Evolutionary conservation across 2,888 invertebrate species (phyloP), one percentile per base, ranked within the genome.

Genomic region (Rosalia funebris): DNA sequence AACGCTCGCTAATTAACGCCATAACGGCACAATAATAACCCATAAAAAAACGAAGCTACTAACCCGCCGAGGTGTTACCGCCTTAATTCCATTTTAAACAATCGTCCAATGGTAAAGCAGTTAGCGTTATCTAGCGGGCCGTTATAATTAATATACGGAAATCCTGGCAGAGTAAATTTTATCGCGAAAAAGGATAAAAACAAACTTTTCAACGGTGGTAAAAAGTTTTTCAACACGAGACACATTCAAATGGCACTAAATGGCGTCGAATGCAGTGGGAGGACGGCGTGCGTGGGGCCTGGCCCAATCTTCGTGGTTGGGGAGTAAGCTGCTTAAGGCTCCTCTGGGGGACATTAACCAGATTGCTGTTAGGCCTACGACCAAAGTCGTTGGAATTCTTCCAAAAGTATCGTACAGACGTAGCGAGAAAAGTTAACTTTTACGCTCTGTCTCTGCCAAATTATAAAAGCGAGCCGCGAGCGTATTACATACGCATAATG

Each of bases 321-420:
- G 72, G 71, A 71, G 74, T 78, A 78, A 79, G 77, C 77, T 75
- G 76, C 77, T 77, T 77, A 78, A 73, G 73, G 75, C 75, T 71
- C 78, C 77, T 65, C 62, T 64, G 78, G 79, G 79, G 77, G 70
- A 77, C 77, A 77, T 79, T 78, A 79, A 75, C 77, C 77, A 79
- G 79, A 79, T 79, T 79, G 79, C 77, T 60, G 41, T 59, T 52
- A 62, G 60, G 53, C 57, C 50, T 60, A 17, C 52, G 32, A 42
- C 31, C 52, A 16, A 41, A 44, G 32, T 42, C 17, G 4, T 32
- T 32, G 20, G 15, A 25, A 20, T 41, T 31, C 16, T 25, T 34
- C 34, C 2, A 14, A 4, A 20, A 39, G 50, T 10, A 37, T 19
- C 4, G 25, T 25, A 25, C 4, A 25, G 3, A 25, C 7, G 25